A percentile compares a stretch with the other conserved stretches of the same genome.
Conservation (phyloP, 2,113 vertebrate genomes). For the Meles meles region DNA sequence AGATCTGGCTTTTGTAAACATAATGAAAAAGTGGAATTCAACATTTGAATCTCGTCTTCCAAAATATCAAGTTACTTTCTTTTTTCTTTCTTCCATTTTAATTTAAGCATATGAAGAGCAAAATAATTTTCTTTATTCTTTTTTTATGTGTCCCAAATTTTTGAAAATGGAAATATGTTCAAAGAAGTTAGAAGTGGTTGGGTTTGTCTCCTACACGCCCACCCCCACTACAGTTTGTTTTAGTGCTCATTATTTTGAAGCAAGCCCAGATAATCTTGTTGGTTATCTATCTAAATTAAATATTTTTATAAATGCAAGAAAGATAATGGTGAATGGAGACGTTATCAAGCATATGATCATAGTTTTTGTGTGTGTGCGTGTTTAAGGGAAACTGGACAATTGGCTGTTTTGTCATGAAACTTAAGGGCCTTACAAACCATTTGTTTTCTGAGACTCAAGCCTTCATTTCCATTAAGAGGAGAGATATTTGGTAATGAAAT, state of each 20-base stretch:
- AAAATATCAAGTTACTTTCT: conserved; percentile 1
- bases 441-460: background rate
- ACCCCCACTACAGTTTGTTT: background rate
- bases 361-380: background rate
- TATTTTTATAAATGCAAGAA: background rate
- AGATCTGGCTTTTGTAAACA: conserved; percentile 32
- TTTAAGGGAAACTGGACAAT: background rate
- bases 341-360: background rate
- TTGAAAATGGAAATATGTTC: background rate
- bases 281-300: background rate
- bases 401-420: background rate
- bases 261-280: background rate
- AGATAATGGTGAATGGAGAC: background rate
- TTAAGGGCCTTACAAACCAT: background rate
- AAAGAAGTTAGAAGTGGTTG: background rate
- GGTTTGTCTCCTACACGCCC: background rate
- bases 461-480: background rate
- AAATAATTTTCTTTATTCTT: conserved; percentile 5
- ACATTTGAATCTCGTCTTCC: background rate
- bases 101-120: conserved; percentile 6
- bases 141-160: background rate
- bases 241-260: background rate
- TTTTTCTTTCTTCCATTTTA: background rate
- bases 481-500: background rate
- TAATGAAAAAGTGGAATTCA: background rate